Percentiles rank a stretch among this genome's conserved stretches.
Evolutionary conservation across 1,140 invertebrate genomes (phyloP).

Genomic region (Drosophila asahinai): DNA sequence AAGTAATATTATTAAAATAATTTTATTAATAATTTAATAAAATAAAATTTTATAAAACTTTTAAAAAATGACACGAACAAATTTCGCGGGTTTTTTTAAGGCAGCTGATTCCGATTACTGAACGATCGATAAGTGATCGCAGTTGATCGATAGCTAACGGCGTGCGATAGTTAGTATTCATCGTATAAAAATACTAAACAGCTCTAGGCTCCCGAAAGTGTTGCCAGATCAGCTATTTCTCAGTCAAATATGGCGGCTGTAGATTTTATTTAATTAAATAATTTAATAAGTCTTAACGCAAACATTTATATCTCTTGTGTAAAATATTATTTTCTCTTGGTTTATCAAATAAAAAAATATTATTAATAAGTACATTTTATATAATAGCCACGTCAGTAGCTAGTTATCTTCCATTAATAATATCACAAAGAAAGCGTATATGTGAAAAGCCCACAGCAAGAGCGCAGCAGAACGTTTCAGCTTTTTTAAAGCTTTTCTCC

Average conservation of each 20-base stretch:
- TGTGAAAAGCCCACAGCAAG: conserved; percentile 8
- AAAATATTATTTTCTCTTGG: neutral
- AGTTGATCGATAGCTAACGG: neutral
- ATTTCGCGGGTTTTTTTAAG: neutral
- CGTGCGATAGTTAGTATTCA: neutral
- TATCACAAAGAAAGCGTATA: neutral
- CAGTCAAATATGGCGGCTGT: neutral
- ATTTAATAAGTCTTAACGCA: too few species aligned
- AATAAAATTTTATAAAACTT: neutral
- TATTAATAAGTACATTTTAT: neutral
- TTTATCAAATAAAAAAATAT: neutral
- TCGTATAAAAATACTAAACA: neutral
- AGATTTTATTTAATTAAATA: neutral
- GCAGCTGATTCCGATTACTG: neutral
- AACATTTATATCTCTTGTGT: neutral
- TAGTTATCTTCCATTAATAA: neutral
- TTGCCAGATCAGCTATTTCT: conserved; percentile 22
- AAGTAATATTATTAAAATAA: neutral
- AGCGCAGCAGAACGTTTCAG: conserved; percentile 18
- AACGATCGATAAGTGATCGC: neutral
- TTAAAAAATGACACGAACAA: too few species aligned
- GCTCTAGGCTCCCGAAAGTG: neutral
- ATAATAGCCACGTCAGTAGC: neutral
- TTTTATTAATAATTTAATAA: too few species aligned
- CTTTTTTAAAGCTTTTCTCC: conserved; percentile 33